These are phyloP conservation scores for Calycopis cecrops DNA, from an alignment of 1,140 invertebrate species.

Conservation along the genomic window DNA sequence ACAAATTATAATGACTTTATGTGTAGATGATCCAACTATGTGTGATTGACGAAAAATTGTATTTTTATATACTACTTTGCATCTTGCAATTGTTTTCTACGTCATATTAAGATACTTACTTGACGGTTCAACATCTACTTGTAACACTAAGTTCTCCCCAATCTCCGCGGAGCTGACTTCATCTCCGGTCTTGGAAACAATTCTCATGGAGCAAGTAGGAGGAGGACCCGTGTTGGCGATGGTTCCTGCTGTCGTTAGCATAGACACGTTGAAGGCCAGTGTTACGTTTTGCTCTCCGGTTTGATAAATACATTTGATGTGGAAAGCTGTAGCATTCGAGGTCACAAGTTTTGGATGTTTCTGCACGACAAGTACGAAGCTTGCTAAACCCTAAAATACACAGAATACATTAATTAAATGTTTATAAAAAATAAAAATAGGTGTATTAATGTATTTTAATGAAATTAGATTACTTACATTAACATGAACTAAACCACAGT, in stretches of 20 bases:
- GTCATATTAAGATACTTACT: conserved; percentile 76
- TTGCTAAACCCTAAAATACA: conserved; percentile 85
- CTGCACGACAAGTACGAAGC: conserved; percentile 94
- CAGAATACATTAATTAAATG: background rate
- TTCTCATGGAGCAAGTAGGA: conserved; percentile 94
- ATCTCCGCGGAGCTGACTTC: conserved; percentile 94
- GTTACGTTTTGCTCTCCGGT: conserved; percentile 95
- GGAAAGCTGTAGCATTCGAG: conserved; percentile 94
- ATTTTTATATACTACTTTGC: no score
- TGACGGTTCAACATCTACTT: conserved; percentile 94
- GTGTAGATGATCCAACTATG: no score
- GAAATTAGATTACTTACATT: conserved; percentile 91
- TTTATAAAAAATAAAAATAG: no score
- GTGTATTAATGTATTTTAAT: no score
- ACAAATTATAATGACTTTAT: no score
- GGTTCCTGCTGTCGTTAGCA: conserved; percentile 95
- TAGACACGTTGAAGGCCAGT: conserved; percentile 94
- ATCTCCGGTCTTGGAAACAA: conserved; percentile 89
- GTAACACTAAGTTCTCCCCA: conserved; percentile 91
- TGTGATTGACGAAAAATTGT: no score
- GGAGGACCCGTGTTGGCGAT: conserved; percentile 96
- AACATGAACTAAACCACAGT: conserved; percentile 92
- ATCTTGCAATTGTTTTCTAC: no score
- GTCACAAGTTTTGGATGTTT: conserved; percentile 97
- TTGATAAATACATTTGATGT: conserved; percentile 95